A percentile compares a stretch with the other conserved stretches of the same genome.
phyloP scores from a whole-genome alignment of 2,113 vertebrate species.

The Daubentonia madagascariensis region DNA sequence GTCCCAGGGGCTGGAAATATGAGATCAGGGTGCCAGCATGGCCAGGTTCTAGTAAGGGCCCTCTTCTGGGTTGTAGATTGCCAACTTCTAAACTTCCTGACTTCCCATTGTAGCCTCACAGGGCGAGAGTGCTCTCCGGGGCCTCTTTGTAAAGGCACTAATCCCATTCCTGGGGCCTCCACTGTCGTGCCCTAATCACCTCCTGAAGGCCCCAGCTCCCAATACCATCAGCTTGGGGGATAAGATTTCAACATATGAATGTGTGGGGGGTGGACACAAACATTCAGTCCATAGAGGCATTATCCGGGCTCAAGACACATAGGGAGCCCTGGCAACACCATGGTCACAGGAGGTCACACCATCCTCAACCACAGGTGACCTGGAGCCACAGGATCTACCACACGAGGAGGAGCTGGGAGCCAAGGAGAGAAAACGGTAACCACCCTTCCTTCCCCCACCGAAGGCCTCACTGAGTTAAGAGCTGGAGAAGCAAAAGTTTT shows the following conservation, averaged over 20 bases:
- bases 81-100: background rate
- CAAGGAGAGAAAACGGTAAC: background rate
- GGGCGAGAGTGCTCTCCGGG: background rate
- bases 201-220: background rate
- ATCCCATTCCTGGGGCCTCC: background rate
- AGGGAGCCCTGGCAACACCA: background rate
- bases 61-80: background rate
- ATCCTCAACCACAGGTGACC: background rate
- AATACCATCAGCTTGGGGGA: background rate
- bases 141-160: background rate
- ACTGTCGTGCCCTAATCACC: background rate
- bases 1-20: background rate
- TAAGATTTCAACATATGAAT: background rate
- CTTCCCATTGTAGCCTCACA: background rate
- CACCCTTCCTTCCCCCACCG: background rate
- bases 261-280: too few species aligned
- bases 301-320: rapidly evolving
- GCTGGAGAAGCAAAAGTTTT: background rate
- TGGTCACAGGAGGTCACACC: background rate
- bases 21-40: rapidly evolving
- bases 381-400: background rate
- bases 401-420: background rate
- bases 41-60: background rate
- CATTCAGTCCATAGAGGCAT: background rate
- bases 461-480: background rate